A percentile compares a stretch with the other conserved stretches of the same genome.
phyloP scores from a whole-genome alignment of 1,140 invertebrate genomes.

The Linepithema humile region DNA sequence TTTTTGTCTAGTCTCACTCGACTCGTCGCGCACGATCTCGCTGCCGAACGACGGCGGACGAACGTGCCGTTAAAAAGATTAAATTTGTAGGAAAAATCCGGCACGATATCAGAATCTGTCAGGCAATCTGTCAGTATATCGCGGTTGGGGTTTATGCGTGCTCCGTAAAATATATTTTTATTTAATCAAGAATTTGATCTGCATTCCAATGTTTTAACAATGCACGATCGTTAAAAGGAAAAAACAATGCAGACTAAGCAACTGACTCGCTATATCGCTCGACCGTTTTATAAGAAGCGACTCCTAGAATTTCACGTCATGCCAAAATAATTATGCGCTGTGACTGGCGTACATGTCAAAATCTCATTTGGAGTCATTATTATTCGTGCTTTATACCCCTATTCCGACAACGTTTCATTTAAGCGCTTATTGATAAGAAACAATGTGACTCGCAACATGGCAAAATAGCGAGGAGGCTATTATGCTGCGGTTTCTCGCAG shows the following conservation, averaged over 20 bases:
- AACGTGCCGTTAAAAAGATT: constrained; percentile 38
- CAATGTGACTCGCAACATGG: not conserved
- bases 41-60: not conserved
- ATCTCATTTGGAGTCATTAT: not conserved
- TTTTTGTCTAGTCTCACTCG: constrained; percentile 34
- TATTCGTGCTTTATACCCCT: not conserved
- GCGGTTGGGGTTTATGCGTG: not conserved
- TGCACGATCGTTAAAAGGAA: not conserved
- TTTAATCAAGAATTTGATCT: not conserved
- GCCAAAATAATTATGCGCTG: not conserved
- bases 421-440: not conserved
- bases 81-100: constrained; percentile 30
- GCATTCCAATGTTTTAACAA: not conserved
- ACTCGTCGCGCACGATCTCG: not conserved
- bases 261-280: too few species aligned
- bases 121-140: constrained; percentile 40
- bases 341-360: not conserved
- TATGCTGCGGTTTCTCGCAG: constrained; percentile 55
- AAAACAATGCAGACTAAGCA: not conserved
- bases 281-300: not conserved
- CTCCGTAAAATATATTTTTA: not conserved
- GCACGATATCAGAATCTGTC: constrained; percentile 28
- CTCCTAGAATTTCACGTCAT: not conserved
- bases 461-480: not conserved
- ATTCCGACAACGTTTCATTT: not conserved